Conservation (phyloP, 2,888 invertebrate genomes). For the Idaea aversata region DNA sequence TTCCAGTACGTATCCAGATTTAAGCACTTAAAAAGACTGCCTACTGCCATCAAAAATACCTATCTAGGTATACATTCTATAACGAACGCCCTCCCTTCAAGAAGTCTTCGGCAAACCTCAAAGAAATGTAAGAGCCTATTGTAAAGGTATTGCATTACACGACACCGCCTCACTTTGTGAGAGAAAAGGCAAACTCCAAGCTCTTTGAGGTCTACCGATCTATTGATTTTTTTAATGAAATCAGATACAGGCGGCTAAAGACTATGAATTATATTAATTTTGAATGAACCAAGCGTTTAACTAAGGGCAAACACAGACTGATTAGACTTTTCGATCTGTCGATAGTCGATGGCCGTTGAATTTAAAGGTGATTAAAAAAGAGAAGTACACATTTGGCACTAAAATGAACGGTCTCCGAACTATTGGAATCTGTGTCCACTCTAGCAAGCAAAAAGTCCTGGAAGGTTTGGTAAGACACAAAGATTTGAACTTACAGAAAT, state of each 20-base stretch:
- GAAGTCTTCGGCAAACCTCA: conserved; percentile 42
- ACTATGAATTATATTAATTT: conserved; percentile 4
- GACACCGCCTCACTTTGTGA: conserved; percentile 26
- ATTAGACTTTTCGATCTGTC: too few relatives aligned
- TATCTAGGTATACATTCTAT: background rate
- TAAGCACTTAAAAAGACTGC: too few relatives aligned
- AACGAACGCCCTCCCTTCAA: background rate
- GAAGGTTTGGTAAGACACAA: too few relatives aligned
- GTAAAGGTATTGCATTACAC: conserved; percentile 56
- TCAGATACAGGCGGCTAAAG: background rate
- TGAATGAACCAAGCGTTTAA: conserved; percentile 2
- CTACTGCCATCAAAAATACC: too few relatives aligned
- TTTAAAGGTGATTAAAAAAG: too few relatives aligned
- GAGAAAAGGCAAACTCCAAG: background rate
- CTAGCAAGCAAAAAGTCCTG: too few relatives aligned
- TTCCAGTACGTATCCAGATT: background rate
- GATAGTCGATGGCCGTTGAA: too few relatives aligned
- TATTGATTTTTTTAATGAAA: background rate
- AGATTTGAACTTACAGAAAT: too few relatives aligned
- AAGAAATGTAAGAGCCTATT: conserved; percentile 46
- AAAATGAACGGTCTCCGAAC: too few relatives aligned
- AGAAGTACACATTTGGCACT: too few relatives aligned
- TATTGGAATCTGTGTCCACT: too few relatives aligned
- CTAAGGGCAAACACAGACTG: background rate
- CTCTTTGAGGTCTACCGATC: background rate